Evolutionary conservation across 2,888 invertebrate genomes (phyloP), one percentile per base, ranked within the genome.

Genomic region (Ceraclea dissimilis): DNA sequence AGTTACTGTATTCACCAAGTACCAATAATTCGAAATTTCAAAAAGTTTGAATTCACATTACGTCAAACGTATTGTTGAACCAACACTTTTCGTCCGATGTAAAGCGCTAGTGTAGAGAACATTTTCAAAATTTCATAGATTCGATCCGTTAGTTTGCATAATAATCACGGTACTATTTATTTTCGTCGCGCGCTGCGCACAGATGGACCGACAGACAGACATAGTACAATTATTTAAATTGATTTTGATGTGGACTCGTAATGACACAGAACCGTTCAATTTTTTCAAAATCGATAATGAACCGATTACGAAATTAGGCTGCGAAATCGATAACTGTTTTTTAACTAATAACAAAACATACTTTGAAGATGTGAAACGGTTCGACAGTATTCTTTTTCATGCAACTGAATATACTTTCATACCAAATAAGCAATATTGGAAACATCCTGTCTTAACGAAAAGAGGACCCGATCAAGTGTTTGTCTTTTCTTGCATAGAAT

Each of bases 301-400:
- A 65, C 0, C 75, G 39, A 8, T 75, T 49, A 55, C 71, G 1
- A 61, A 66, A 1, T 60, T 63, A 17, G 71, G 73, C 2, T 76
- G 79, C 57, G 64, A 70, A 0, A 68, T 69, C 55, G 66, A 64
- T 10, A 76, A 79, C 52, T 82, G 82, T 59, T 75, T 66, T 56
- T 64, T 78, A 1, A 78, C 70, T 63, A 47, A 64, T 51, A 60
- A 69, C 31, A 68, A 66, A 49, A 61, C 46, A 6, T 49, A 62
- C 11, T 59, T 75, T 1, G 62, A 67, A 0, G 70, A 78, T 54
- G 66, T 71, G 4, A 66, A 70, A 13, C 60, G 69, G 22, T 76
- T 66, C 34, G 78, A 81, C 48, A 82, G 79, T 0, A 67, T 82
- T 5, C 49, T 82, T 1, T 81, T 81, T 53, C 80, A 82, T 52